Percentiles rank a stretch among this genome's conserved stretches.
phyloP scores from a whole-genome alignment of 1,140 invertebrate species.

The Lasioglossum albipes region DNA sequence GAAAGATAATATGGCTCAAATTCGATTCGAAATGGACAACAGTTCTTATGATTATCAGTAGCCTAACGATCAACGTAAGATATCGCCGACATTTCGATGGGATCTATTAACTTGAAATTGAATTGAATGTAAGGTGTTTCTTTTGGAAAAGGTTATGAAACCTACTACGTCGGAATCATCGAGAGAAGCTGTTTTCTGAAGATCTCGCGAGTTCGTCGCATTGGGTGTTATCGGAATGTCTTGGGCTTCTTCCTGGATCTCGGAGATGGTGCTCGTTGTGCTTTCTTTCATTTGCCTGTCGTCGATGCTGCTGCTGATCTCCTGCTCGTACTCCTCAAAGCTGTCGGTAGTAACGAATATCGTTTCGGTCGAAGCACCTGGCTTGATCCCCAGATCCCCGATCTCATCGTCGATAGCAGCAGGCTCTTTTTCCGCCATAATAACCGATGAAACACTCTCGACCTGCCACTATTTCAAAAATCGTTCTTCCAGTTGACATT shows the following conservation, averaged over 20 bases:
- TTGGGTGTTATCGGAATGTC: constrained; percentile 67
- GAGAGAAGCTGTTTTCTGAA: constrained; percentile 60
- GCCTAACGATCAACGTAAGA: no score
- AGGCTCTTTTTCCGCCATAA: constrained; percentile 70
- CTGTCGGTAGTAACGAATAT: constrained; percentile 86
- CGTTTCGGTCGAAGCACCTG: constrained; percentile 82
- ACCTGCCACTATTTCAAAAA: constrained; percentile 36
- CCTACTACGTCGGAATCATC: constrained; percentile 71
- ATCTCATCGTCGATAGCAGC: constrained; percentile 68
- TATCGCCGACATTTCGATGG: no score
- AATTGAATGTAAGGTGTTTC: neutral
- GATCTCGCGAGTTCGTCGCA: constrained; percentile 38
- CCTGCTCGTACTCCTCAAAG: constrained; percentile 85
- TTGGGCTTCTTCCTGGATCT: constrained; percentile 81
- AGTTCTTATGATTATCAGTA: neutral
- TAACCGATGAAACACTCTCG: constrained; percentile 22
- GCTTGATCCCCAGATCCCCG: constrained; percentile 77
- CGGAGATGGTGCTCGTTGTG: constrained; percentile 80
- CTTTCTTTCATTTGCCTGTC: constrained; percentile 77
- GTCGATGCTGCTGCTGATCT: constrained; percentile 83
- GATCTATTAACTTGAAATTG: neutral
- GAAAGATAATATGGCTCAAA: neutral
- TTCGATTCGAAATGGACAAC: neutral
- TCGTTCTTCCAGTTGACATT: constrained; percentile 48
- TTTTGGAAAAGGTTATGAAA: constrained; percentile 37